Conservation (phyloP, 2,113 vertebrate species). For the Lophochroa leadbeateri region DNA sequence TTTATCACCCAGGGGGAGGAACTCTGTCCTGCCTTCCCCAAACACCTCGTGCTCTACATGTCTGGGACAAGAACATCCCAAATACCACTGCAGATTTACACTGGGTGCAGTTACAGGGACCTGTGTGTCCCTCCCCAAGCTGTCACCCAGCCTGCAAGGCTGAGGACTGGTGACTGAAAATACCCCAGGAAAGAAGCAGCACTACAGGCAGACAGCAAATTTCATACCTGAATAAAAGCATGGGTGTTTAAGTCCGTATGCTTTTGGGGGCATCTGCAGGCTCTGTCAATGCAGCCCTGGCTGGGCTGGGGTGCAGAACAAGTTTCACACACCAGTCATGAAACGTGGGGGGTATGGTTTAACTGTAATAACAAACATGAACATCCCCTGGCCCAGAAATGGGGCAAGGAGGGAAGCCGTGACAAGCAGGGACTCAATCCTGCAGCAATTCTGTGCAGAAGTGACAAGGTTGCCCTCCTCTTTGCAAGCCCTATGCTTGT, state of each 20-base stretch:
- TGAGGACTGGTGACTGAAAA: not conserved
- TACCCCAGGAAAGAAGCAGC: not conserved
- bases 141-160: not conserved
- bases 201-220: not conserved
- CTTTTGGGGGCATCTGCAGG: accelerated
- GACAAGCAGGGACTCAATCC: not conserved
- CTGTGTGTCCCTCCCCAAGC: not conserved
- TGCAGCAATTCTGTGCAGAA: not conserved
- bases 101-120: no score
- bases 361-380: not conserved
- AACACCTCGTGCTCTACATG: not conserved
- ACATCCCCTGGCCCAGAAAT: not conserved
- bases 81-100: not conserved
- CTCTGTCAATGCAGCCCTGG: not conserved
- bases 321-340: not conserved
- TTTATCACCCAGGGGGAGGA: not conserved
- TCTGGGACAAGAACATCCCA: not conserved
- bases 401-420: not conserved
- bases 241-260: not conserved
- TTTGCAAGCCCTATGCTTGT: not conserved
- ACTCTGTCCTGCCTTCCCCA: not conserved
- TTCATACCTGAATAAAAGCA: not conserved
- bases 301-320: not conserved
- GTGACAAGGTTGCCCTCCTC: not conserved
- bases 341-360: accelerated